phyloP scores from a whole-genome alignment of 2,888 invertebrate species.

The Plemyria rubiginata region DNA sequence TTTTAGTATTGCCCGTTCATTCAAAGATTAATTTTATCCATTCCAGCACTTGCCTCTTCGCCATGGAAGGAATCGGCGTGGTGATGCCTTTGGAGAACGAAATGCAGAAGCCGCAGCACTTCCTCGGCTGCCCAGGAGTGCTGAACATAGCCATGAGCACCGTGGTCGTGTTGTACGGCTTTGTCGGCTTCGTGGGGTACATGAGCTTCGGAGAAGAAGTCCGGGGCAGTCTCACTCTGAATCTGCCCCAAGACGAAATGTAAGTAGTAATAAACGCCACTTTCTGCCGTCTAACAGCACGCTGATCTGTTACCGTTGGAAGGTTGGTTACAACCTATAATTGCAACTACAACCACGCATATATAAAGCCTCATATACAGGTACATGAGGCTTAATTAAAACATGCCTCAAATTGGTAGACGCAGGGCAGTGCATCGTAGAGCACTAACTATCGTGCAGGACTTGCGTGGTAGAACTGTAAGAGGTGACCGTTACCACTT shows the following conservation, averaged over 20 bases:
- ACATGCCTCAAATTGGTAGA: too few relatives aligned
- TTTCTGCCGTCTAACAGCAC: too few relatives aligned
- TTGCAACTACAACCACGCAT: too few relatives aligned
- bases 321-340: too few relatives aligned
- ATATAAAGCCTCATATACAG: too few relatives aligned
- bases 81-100: constrained; percentile 97
- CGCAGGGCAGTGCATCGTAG: too few relatives aligned
- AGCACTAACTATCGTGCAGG: too few relatives aligned
- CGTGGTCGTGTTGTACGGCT: constrained; percentile 91
- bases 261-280: constrained; percentile 71
- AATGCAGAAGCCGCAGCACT: constrained; percentile 93
- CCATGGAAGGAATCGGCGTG: constrained; percentile 98
- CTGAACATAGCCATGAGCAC: constrained; percentile 94
- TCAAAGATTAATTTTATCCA: neutral
- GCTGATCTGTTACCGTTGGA: too few relatives aligned
- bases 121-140: constrained; percentile 93
- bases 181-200: constrained; percentile 96
- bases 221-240: constrained; percentile 91
- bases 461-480: too few relatives aligned
- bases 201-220: constrained; percentile 91
- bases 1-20: neutral
- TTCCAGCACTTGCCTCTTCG: constrained; percentile 94
- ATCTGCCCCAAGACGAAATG: constrained; percentile 89
- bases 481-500: too few relatives aligned
- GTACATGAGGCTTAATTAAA: too few relatives aligned